phyloP scores from a whole-genome alignment of 2,888 invertebrate species.

The Automeris io region DNA sequence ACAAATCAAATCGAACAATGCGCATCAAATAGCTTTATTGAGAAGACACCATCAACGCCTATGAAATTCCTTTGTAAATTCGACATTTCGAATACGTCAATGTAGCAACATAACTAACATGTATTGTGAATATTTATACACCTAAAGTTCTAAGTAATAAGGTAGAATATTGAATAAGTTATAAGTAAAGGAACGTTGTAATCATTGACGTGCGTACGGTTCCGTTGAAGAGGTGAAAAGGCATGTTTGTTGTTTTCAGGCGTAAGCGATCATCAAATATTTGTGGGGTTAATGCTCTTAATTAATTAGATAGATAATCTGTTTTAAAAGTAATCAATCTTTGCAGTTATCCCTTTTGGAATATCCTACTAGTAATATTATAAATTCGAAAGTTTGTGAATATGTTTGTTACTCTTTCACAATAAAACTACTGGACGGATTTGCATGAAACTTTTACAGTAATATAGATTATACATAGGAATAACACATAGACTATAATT shows the following conservation, averaged over 20 bases:
- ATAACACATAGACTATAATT: too few species aligned
- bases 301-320: background rate
- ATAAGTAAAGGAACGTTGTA: conserved; percentile 8
- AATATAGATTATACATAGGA: too few species aligned
- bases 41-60: conserved; percentile 11
- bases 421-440: too few species aligned
- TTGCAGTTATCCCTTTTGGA: too few species aligned
- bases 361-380: too few species aligned
- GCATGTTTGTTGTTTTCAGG: conserved; percentile 17
- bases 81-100: conserved; percentile 38
- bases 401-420: too few species aligned
- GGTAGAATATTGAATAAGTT: conserved; percentile 8
- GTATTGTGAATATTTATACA: conserved; percentile 7
- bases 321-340: too few species aligned
- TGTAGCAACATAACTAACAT: conserved; percentile 26
- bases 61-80: conserved; percentile 30
- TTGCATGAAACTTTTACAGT: too few species aligned
- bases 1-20: conserved; percentile 6
- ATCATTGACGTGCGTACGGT: conserved; percentile 31
- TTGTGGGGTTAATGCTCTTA: conserved; percentile 3
- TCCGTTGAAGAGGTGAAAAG: conserved; percentile 32
- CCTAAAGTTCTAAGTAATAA: background rate
- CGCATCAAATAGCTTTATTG: conserved; percentile 1
- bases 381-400: too few species aligned
- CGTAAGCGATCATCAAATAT: conserved; percentile 6